Evolutionary conservation across 2,113 vertebrate species (phyloP).

Genomic region (Erinaceus europaeus): DNA sequence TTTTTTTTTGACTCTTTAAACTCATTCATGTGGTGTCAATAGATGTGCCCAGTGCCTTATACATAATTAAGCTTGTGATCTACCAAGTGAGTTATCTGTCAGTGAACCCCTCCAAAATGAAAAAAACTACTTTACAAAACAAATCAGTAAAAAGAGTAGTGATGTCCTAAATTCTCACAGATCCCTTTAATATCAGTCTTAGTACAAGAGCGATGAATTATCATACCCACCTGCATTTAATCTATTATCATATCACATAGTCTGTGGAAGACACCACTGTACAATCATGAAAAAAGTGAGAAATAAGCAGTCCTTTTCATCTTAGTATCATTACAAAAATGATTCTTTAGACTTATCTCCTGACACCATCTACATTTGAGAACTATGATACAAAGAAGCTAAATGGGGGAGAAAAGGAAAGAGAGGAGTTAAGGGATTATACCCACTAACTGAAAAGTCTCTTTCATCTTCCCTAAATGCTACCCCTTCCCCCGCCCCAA

Average conservation of each 20-base stretch:
- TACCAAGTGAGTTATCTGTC: no score
- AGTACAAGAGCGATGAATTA: neutral
- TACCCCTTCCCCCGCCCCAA: no score
- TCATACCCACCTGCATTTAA: neutral
- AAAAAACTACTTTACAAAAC: neutral
- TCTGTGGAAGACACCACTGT: neutral
- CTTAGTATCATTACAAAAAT: neutral
- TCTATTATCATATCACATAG: neutral
- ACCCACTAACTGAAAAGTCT: neutral
- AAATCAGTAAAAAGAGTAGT: neutral
- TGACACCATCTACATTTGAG: neutral
- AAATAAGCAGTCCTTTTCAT: neutral
- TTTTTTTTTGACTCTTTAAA: no score
- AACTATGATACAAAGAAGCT: neutral
- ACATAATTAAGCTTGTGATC: no score
- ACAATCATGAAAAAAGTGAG: neutral
- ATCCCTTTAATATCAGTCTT: neutral
- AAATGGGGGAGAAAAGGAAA: neutral
- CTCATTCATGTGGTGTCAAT: no score
- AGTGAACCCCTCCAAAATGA: no score
- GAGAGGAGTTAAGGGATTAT: neutral
- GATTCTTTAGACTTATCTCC: neutral
- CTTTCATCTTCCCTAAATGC: neutral
- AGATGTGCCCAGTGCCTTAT: no score
- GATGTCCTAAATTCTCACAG: neutral